A percentile compares a stretch with the other conserved stretches of the same genome.
phyloP scores from a whole-genome alignment of 2,888 invertebrate species.

The Ichneumoninae sp. region DNA sequence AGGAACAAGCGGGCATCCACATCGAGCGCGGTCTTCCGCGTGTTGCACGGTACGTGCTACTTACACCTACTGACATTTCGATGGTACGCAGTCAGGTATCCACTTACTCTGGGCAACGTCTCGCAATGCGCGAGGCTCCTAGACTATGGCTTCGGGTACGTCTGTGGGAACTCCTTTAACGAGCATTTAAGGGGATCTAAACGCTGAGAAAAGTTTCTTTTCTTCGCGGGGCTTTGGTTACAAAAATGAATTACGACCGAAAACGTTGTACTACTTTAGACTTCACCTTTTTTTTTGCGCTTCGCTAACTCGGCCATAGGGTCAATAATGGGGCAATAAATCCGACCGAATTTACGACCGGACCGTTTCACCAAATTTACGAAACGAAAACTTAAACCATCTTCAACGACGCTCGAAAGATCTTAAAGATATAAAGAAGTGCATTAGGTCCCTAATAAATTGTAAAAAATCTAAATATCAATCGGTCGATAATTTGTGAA shows the following conservation, averaged over 20 bases:
- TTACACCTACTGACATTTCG: conserved; percentile 45
- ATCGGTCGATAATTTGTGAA: background rate
- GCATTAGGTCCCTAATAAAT: background rate
- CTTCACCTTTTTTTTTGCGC: background rate
- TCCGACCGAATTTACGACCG: background rate
- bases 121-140: background rate
- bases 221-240: background rate
- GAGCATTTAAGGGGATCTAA: conserved; percentile 13
- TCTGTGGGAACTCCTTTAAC: conserved; percentile 31
- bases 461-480: background rate
- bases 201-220: background rate
- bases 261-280: background rate
- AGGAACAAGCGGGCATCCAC: conserved; percentile 21
- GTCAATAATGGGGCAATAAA: background rate
- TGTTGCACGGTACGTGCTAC: conserved; percentile 16
- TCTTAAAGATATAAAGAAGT: background rate
- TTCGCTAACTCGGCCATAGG: background rate
- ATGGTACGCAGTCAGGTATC: conserved; percentile 22
- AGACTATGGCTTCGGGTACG: background rate
- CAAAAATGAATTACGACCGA: conserved; percentile 6
- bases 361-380: background rate
- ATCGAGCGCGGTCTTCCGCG: conserved; percentile 18
- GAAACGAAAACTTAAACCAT: background rate
- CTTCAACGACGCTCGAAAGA: background rate
- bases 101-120: background rate